phyloP scores from a whole-genome alignment of 1,140 invertebrate species.

The Drosophila sp. region DNA sequence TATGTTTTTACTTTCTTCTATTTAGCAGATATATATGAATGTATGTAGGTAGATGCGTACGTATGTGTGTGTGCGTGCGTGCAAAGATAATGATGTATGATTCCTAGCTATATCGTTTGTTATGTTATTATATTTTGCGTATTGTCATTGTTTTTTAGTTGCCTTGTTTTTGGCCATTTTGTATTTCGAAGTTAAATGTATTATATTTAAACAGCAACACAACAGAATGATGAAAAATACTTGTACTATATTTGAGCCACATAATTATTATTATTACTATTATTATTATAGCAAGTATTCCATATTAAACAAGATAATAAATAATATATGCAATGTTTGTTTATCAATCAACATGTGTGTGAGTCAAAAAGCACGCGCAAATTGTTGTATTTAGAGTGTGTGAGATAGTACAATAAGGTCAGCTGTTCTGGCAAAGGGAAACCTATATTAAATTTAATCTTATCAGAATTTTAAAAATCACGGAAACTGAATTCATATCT shows the following conservation, averaged over 20 bases:
- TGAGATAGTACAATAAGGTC: slow-evolving; percentile 1
- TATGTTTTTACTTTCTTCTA: slow-evolving; percentile 25
- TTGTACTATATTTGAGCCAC: slow-evolving; percentile 62
- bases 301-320: slow-evolving; percentile 59
- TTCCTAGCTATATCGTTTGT: slow-evolving; percentile 8
- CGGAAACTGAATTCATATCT: background rate
- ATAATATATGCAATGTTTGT: slow-evolving; percentile 63
- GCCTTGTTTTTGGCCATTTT: slow-evolving; percentile 12
- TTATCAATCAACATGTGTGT: slow-evolving; percentile 47
- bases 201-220: slow-evolving; percentile 38
- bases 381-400: slow-evolving; percentile 14
- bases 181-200: slow-evolving; percentile 11
- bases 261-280: slow-evolving; percentile 58
- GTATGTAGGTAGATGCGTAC: slow-evolving; percentile 7
- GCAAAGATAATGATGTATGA: slow-evolving; percentile 8
- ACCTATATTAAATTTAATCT: background rate
- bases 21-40: background rate
- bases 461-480: background rate
- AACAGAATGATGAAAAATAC: slow-evolving; percentile 53
- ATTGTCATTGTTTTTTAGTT: background rate
- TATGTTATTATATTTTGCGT: slow-evolving; percentile 15
- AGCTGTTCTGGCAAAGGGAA: background rate
- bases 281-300: slow-evolving; percentile 74
- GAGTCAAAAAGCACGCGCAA: slow-evolving; percentile 38
- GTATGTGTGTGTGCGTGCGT: slow-evolving; percentile 1